These are phyloP conservation scores for Limanda limanda DNA, from an alignment of 2,113 vertebrate species.

Conservation along the genomic window DNA sequence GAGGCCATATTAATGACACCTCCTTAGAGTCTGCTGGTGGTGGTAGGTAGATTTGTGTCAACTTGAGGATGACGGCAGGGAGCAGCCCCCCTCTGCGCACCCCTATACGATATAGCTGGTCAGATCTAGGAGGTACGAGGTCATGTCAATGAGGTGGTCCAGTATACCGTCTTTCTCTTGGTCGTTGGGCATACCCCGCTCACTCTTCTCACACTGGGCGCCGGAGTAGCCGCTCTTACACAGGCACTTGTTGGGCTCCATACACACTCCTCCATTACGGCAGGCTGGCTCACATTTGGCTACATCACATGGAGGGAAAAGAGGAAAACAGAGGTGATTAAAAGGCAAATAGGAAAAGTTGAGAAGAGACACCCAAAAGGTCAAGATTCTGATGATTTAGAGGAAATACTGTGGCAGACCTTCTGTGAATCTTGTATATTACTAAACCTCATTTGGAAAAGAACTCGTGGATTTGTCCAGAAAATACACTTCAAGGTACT, in stretches of 20 bases:
- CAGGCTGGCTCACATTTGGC: conserved; percentile 96
- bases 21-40: conserved; percentile 73
- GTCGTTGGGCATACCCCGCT: conserved; percentile 90
- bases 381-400: neutral
- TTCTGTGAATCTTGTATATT: neutral
- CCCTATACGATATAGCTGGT: conserved; percentile 97
- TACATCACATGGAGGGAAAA: conserved; percentile 61
- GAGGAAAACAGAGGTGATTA: conserved; percentile 1
- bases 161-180: conserved; percentile 95
- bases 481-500: conserved; percentile 50
- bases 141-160: conserved; percentile 98
- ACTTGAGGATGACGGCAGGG: conserved; percentile 54
- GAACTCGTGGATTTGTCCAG: neutral
- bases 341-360: neutral
- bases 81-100: conserved; percentile 43
- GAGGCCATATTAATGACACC: conserved; percentile 58
- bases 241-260: conserved; percentile 95
- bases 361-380: neutral
- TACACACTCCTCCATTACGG: conserved; percentile 94
- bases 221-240: conserved; percentile 90
- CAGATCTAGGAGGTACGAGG: conserved; percentile 96
- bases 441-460: neutral
- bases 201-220: conserved; percentile 86
- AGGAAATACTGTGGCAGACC: neutral
- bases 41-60: conserved; percentile 78